A percentile compares a stretch with the other conserved stretches of the same genome.
Conservation (phyloP, 2,888 invertebrate species). For the Punctoribates punctum region DNA sequence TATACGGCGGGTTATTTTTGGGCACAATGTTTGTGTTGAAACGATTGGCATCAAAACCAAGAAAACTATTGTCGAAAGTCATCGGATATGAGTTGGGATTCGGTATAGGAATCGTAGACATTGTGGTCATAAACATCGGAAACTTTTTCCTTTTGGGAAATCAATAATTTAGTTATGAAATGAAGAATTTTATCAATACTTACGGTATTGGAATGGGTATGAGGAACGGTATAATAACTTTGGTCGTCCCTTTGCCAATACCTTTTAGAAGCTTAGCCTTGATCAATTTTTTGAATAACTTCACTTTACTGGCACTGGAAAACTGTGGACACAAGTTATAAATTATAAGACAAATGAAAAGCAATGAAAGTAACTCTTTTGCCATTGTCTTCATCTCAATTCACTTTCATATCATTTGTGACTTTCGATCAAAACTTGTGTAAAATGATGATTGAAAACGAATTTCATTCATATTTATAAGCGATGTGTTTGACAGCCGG, state of each 20-base stretch:
- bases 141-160: not conserved
- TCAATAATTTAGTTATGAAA: not conserved
- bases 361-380: not conserved
- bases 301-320: not conserved
- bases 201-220: slow-evolving; percentile 14
- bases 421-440: not conserved
- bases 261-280: slow-evolving; percentile 19
- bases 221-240: not conserved
- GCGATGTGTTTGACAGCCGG: not conserved
- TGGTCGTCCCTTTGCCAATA: not conserved
- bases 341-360: slow-evolving; percentile 20
- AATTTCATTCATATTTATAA: not conserved
- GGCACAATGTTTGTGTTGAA: not conserved
- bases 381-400: not conserved
- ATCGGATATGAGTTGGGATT: not conserved
- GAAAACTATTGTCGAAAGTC: not conserved
- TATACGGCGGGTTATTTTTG: not conserved
- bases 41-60: slow-evolving; percentile 7
- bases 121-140: slow-evolving; percentile 28
- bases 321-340: not conserved
- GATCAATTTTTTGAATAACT: slow-evolving; percentile 3
- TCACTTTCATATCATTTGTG: not conserved
- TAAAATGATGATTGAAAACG: not conserved
- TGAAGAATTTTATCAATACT: not conserved
- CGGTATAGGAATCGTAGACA: slow-evolving; percentile 13